phyloP scores from a whole-genome alignment of 2,113 vertebrate genomes.

The Neoarius graeffei region DNA sequence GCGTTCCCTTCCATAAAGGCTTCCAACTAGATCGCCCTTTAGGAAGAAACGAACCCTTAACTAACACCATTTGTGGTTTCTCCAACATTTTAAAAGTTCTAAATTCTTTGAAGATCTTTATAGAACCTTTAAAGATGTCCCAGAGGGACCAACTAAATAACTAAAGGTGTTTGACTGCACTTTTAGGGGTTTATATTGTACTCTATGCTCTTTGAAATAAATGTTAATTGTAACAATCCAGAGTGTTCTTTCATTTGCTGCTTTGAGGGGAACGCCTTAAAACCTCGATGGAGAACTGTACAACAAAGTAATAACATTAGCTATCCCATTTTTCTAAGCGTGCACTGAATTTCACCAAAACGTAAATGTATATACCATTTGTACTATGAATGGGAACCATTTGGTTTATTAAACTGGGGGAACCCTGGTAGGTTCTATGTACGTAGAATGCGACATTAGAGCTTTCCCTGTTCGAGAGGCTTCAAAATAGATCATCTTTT shows the following conservation, averaged over 20 bases:
- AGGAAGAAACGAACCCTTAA: slow-evolving; percentile 6
- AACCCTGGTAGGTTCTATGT: not conserved
- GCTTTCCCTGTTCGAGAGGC: not conserved
- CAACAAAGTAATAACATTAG: not conserved
- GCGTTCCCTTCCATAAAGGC: not conserved
- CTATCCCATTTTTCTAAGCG: not conserved
- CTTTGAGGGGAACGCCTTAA: not conserved
- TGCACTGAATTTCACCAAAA: not conserved
- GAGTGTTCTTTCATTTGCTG: not conserved
- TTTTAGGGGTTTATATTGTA: not conserved
- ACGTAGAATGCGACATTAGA: not conserved
- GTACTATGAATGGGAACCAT: not conserved
- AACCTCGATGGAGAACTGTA: not conserved
- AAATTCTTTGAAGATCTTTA: not conserved
- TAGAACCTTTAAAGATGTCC: not conserved
- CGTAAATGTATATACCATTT: not conserved
- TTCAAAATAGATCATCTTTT: not conserved
- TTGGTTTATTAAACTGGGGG: not conserved
- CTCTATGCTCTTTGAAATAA: not conserved
- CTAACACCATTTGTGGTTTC: not conserved
- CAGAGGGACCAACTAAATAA: not conserved
- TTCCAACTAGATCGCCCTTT: not conserved
- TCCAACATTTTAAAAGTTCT: not conserved
- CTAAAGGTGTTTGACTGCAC: not conserved
- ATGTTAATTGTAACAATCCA: not conserved